Percentiles rank a stretch among this genome's conserved stretches.
Evolutionary conservation across 2,888 invertebrate species (phyloP).

Genomic region (Chesias legatella): DNA sequence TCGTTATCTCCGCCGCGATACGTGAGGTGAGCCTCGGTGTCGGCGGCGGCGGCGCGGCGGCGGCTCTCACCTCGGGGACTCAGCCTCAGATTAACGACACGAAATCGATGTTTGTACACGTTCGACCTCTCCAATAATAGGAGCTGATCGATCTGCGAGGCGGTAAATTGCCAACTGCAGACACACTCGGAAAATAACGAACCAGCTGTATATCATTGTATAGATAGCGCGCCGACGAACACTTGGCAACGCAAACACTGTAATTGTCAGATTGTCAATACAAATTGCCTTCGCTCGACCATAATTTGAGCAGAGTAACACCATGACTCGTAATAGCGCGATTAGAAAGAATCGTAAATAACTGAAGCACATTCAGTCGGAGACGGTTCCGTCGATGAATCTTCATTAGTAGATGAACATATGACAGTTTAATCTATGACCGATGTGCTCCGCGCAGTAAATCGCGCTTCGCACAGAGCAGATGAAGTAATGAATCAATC

Average conservation of each 20-base stretch:
- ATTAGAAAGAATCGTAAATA: constrained; percentile 35
- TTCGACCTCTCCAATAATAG: constrained; percentile 77
- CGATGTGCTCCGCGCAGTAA: constrained; percentile 44
- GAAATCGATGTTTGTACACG: constrained; percentile 79
- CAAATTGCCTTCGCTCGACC: constrained; percentile 39
- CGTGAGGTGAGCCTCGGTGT: constrained; percentile 63
- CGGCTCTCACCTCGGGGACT: constrained; percentile 65
- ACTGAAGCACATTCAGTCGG: constrained; percentile 29
- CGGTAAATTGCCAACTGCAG: constrained; percentile 70
- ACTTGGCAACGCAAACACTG: constrained; percentile 42
- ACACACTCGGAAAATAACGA: constrained; percentile 70
- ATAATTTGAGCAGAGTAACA: constrained; percentile 29
- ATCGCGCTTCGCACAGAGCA: constrained; percentile 45
- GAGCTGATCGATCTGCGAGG: constrained; percentile 70
- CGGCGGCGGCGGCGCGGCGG: constrained; percentile 32
- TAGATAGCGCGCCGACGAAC: constrained; percentile 41
- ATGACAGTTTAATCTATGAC: constrained; percentile 38
- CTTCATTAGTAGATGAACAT: constrained; percentile 47
- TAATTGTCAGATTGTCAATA: constrained; percentile 60
- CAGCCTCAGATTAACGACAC: constrained; percentile 69
- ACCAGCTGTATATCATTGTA: constrained; percentile 55
- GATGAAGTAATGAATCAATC: constrained; percentile 75
- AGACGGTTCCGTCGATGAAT: constrained; percentile 37
- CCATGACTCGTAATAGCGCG: constrained; percentile 30
- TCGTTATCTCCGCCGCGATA: constrained; percentile 61